Conservation (phyloP, 1,140 invertebrate species). For the Zaprionus taronus region DNA sequence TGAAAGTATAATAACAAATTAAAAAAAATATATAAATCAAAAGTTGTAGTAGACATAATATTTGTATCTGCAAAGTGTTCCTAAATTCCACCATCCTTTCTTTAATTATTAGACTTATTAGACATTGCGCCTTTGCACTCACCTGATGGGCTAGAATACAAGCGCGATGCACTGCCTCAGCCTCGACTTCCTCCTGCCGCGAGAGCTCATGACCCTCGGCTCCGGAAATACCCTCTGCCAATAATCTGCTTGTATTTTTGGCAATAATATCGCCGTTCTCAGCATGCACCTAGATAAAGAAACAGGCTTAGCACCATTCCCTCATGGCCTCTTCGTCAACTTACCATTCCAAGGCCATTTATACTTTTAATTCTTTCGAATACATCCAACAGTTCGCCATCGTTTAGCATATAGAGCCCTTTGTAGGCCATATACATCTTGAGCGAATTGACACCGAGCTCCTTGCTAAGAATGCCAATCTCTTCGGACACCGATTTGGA, state of each 20-base stretch:
- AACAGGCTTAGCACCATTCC: not conserved
- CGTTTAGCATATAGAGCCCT: conserved; percentile 94
- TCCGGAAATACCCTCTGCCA: conserved; percentile 94
- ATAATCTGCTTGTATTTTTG: conserved; percentile 94
- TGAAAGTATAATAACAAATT: conserved; percentile 68
- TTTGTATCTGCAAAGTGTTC: conserved; percentile 17
- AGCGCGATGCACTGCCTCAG: conserved; percentile 98
- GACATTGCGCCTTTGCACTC: conserved; percentile 17
- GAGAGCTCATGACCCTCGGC: conserved; percentile 98
- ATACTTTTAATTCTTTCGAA: conserved; percentile 93
- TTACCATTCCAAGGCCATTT: conserved; percentile 92
- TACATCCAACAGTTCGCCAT: conserved; percentile 94
- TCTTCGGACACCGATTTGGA: conserved; percentile 91
- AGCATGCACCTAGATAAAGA: conserved; percentile 91
- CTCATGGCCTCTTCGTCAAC: not conserved
- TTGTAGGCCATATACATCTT: conserved; percentile 99
- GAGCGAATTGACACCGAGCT: conserved; percentile 97
- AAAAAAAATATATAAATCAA: conserved; percentile 57
- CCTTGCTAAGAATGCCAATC: conserved; percentile 91
- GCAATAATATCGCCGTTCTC: conserved; percentile 98
- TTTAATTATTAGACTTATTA: conserved; percentile 4
- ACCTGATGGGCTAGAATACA: conserved; percentile 97
- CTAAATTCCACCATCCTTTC: not conserved
- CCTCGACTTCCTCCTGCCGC: conserved; percentile 98
- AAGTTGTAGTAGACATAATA: conserved; percentile 4